Conservation (phyloP, 1,140 invertebrate species). For the Onthophagus taurus region DNA sequence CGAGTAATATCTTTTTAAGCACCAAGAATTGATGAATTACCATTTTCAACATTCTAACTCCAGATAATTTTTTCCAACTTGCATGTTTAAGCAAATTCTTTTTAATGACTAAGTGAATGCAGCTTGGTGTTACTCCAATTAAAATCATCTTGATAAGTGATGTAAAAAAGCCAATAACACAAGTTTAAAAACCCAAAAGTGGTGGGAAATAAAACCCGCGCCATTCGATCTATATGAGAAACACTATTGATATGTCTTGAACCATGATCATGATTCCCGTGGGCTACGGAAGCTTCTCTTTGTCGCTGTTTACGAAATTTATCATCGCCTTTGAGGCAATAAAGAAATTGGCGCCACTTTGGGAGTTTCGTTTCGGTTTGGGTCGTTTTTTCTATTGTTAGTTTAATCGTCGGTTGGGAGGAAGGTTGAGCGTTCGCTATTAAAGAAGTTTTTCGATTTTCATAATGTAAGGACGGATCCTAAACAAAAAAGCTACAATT, state of each 20-base stretch:
- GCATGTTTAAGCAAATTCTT: conserved; percentile 3
- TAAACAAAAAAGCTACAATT: conserved; percentile 11
- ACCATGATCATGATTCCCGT: conserved; percentile 31
- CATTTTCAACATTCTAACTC: no score
- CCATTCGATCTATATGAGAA: conserved; percentile 75
- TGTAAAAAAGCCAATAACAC: conserved; percentile 79
- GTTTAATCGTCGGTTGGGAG: conserved; percentile 36
- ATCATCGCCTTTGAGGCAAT: conserved; percentile 70
- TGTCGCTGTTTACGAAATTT: conserved; percentile 65
- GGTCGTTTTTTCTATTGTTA: conserved; percentile 68
- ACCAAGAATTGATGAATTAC: no score
- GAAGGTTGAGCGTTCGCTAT: conserved; percentile 17
- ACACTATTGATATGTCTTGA: conserved; percentile 74
- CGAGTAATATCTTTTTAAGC: no score
- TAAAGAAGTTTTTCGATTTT: conserved; percentile 26
- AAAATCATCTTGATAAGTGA: conserved; percentile 60
- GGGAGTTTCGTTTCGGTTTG: conserved; percentile 67
- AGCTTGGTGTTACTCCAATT: conserved; percentile 55
- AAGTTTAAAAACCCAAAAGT: conserved; percentile 78
- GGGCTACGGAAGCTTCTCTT: conserved; percentile 50
- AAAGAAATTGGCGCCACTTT: conserved; percentile 66
- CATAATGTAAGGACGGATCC: conserved; percentile 26
- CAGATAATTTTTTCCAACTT: no score
- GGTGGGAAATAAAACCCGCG: conserved; percentile 76
- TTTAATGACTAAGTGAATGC: conserved; percentile 25